Conservation (phyloP, 2,113 vertebrate genomes). For the Ranitomeya variabilis region DNA sequence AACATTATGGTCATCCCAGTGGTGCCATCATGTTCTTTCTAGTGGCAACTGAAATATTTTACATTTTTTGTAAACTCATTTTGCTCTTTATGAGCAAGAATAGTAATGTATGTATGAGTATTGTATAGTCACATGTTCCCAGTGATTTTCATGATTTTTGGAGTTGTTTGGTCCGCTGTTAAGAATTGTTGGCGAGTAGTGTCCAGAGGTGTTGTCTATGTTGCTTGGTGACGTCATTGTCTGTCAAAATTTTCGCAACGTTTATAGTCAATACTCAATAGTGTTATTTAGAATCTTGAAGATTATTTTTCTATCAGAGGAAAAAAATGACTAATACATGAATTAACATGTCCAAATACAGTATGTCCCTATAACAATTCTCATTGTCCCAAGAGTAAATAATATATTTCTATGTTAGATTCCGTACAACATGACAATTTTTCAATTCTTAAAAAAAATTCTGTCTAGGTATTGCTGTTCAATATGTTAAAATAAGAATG, state of each 20-base stretch:
- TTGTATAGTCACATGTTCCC: constrained; percentile 11
- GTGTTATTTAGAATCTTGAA: too few relatives aligned
- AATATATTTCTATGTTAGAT: too few relatives aligned
- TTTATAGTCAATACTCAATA: neutral
- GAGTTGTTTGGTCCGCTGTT: neutral
- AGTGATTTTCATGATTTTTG: neutral
- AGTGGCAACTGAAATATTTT: constrained; percentile 32
- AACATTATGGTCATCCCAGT: neutral
- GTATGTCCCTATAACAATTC: neutral
- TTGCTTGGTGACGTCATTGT: constrained; percentile 4
- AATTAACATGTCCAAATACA: neutral
- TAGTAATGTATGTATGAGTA: neutral
- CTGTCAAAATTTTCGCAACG: neutral
- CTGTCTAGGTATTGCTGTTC: too few relatives aligned
- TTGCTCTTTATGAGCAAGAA: constrained; percentile 33
- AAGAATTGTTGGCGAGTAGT: constrained; percentile 11
- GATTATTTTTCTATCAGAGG: neutral
- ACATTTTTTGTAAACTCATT: neutral
- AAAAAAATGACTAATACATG: neutral
- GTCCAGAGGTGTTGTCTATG: constrained; percentile 13
- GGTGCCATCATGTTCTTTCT: neutral
- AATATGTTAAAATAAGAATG: too few relatives aligned
- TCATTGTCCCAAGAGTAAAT: neutral
- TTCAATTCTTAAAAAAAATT: too few relatives aligned
- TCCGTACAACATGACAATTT: too few relatives aligned